A percentile compares a stretch with the other conserved stretches of the same genome.
Conservation (phyloP, 2,888 invertebrate species). For the Hoplodrina blanda region DNA sequence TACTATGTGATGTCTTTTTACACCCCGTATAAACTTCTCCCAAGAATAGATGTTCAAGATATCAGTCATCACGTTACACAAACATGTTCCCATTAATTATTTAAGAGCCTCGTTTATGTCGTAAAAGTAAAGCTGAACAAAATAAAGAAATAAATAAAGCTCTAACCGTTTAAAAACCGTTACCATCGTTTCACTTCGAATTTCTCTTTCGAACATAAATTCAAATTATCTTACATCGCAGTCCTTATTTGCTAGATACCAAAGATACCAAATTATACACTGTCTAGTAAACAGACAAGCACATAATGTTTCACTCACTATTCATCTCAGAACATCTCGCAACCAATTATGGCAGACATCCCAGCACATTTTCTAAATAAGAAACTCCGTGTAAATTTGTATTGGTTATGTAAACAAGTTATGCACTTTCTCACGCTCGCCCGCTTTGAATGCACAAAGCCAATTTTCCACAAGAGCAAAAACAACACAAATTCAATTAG, state of each 20-base stretch:
- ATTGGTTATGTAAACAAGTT: constrained; percentile 75
- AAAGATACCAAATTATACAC: constrained; percentile 53
- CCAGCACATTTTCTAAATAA: constrained; percentile 72
- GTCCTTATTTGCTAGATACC: constrained; percentile 34
- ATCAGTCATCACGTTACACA: too few species aligned
- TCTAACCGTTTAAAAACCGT: not conserved
- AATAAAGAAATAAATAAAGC: not conserved
- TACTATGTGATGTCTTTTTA: too few species aligned
- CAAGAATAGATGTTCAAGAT: too few species aligned
- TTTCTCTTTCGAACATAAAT: constrained; percentile 22
- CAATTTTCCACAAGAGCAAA: constrained; percentile 86
- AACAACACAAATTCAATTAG: constrained; percentile 89
- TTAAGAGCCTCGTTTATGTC: too few species aligned
- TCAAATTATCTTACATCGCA: constrained; percentile 29
- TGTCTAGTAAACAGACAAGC: constrained; percentile 49
- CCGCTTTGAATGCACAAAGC: constrained; percentile 81
- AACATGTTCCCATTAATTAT: too few species aligned
- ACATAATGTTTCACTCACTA: constrained; percentile 56
- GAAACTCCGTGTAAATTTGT: constrained; percentile 72
- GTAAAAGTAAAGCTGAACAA: too few species aligned
- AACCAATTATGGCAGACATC: constrained; percentile 71
- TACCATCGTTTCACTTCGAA: not conserved
- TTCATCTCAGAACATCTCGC: constrained; percentile 37
- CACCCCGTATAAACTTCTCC: too few species aligned
- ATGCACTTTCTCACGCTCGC: constrained; percentile 85